Base-by-base conservation (phyloP, 2,888 invertebrate species). In the Carabus problematicus region DNA sequence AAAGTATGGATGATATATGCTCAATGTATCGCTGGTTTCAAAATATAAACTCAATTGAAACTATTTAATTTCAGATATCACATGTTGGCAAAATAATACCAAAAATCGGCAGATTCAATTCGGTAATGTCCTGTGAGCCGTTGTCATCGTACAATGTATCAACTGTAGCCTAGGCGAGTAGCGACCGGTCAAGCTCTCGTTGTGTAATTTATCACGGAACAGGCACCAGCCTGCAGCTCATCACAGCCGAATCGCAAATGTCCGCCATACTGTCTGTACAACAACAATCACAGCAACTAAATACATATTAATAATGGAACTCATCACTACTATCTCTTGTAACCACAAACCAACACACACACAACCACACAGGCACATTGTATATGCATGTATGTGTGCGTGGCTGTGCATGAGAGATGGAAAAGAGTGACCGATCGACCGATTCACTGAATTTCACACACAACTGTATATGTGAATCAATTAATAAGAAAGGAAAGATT, bases 251-350 rank as follows among this genome's bases (percentile, higher is more conserved):
- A 12, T 29, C 29, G 29, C 29, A 29, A 29, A 6, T 14, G 52
- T 52, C 52, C 16, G 52, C 52, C 18, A 9, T 14, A 8, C 49
- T 16, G 11, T 18, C 52, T 19, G 9, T 12, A 11, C 52, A 52
- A 40, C 42, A 64, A 55, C 64, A 64, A 64, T 64, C 55, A 64
- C 41, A 55, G 45, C 64, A 64, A 64, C 78, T 77, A 79, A 79
- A 78, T 78, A 76, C 77, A 77, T 78, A 79, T 79, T 78, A 78
- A 79, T 79, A 78, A 76, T 55, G 64, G 14, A 56, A 41, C 12
- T 39, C 45, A 47, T 9, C 40, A 8, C 59, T 18, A 14, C n/a
- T 7, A 56, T 40, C 56, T n/a, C 39, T 9, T 39, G 29, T 39
- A 56, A 40, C 19, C 11, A 18, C 18, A 52, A 18, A 9, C 18